Evolutionary conservation across 1,140 invertebrate genomes (phyloP), one percentile per base, ranked within the genome.

Genomic region (Pygmarrhopalites habei): DNA sequence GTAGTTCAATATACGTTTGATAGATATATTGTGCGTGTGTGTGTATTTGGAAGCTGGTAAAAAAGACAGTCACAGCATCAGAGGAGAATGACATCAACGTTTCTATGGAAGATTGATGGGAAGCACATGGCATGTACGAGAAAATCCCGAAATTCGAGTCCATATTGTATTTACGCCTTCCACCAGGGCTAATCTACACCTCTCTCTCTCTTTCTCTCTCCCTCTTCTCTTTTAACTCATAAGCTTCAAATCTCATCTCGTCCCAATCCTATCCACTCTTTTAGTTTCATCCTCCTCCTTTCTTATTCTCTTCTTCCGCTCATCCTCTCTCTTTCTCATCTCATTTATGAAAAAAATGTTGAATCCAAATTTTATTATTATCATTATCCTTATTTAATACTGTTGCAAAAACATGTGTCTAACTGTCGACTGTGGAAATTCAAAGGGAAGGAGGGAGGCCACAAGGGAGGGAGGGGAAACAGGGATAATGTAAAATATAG

Each of bases 31-130:
- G n/a, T n/a, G n/a, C n/a, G n/a, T n/a, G n/a, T n/a, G n/a, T n/a
- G n/a, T n/a, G n/a, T n/a, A n/a, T n/a, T n/a, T n/a, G n/a, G n/a
- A n/a, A n/a, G n/a, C n/a, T n/a, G n/a, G n/a, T n/a, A n/a, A n/a
- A n/a, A n/a, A n/a, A 64, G 68, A 66, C 65, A 63, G 64, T 52
- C 63, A 60, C 55, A 61, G 56, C 51, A 49, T 63, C 62, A 30
- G 46, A 44, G 44, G 61, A 64, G 66, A 67, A 64, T 67, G 66
- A 67, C 66, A 67, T 64, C 57, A 60, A 64, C 58, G 57, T 65
- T 66, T 70, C 69, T 65, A 64, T 68, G 66, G 66, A 70, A 70
- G 69, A 70, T 70, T 70, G 69, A 70, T 70, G 69, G 65, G 66
- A 56, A 61, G 66, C 66, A 67, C 62, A 67, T 67, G 66, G 65